A percentile compares a stretch with the other conserved stretches of the same genome.
These are phyloP conservation scores for Peromyscus eremicus DNA, from an alignment of 2,797 vertebrate genomes.

Conservation along the genomic window DNA sequence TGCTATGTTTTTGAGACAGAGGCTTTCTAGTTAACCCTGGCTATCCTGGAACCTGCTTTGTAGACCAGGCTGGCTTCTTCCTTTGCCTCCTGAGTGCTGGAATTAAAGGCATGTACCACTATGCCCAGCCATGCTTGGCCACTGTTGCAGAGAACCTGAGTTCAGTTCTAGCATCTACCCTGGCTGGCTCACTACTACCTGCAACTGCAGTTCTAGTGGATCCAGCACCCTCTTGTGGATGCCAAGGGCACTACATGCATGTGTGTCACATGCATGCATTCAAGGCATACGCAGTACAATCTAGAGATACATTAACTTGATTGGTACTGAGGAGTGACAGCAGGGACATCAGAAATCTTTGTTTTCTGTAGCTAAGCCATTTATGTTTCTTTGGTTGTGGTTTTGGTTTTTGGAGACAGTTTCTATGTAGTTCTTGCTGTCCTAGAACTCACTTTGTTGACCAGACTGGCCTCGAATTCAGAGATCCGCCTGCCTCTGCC, in stretches of 20 bases:
- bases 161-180: background rate
- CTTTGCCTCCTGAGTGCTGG: background rate
- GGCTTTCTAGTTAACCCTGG: background rate
- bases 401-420: background rate
- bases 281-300: background rate
- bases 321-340: background rate
- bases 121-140: background rate
- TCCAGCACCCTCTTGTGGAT: background rate
- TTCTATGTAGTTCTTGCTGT: background rate
- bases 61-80: background rate
- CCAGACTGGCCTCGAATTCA: background rate
- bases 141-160: background rate
- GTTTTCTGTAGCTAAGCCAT: background rate
- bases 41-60: background rate
- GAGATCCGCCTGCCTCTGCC: background rate
- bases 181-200: background rate
- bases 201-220: background rate
- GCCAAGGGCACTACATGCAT: background rate
- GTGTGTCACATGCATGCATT: background rate
- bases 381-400: background rate
- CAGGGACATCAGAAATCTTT: background rate
- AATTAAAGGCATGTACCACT: background rate
- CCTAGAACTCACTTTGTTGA: background rate
- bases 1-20: background rate
- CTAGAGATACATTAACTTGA: background rate